Conservation (phyloP, 2,113 vertebrate genomes). For the Colaptes auratus region DNA sequence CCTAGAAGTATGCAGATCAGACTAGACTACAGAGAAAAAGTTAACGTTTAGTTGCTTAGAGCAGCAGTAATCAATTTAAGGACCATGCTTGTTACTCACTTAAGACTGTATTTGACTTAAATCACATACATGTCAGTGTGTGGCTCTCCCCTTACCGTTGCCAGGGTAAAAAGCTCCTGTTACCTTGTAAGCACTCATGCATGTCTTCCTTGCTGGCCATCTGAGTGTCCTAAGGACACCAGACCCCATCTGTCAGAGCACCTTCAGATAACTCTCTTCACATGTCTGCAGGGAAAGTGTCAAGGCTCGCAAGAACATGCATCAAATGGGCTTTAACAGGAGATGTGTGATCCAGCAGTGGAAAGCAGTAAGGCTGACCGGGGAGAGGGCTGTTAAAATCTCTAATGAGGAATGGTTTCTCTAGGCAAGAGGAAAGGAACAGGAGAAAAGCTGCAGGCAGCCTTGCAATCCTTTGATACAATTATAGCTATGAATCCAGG, state of each 20-base stretch:
- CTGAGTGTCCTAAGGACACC: neutral
- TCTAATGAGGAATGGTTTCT: neutral
- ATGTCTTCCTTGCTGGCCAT: neutral
- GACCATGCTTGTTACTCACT: neutral
- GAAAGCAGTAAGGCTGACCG: neutral
- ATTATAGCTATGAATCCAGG: neutral
- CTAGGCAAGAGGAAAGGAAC: neutral
- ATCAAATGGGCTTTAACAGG: neutral
- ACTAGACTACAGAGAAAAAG: neutral
- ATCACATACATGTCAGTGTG: neutral
- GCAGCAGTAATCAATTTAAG: neutral
- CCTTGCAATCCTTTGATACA: neutral
- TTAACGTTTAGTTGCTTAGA: slow-evolving; percentile 27
- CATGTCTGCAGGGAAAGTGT: slow-evolving; percentile 11
- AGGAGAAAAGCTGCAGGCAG: neutral
- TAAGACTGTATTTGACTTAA: neutral
- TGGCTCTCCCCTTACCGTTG: neutral
- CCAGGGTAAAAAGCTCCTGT: neutral
- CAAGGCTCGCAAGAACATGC: neutral
- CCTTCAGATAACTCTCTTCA: slow-evolving; percentile 1
- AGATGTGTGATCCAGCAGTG: neutral
- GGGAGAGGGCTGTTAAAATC: neutral
- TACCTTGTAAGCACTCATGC: neutral
- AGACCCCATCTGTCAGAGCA: neutral
- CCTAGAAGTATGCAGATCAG: neutral